phyloP scores from a whole-genome alignment of 2,888 invertebrate genomes.

The Tetranychus truncatus region DNA sequence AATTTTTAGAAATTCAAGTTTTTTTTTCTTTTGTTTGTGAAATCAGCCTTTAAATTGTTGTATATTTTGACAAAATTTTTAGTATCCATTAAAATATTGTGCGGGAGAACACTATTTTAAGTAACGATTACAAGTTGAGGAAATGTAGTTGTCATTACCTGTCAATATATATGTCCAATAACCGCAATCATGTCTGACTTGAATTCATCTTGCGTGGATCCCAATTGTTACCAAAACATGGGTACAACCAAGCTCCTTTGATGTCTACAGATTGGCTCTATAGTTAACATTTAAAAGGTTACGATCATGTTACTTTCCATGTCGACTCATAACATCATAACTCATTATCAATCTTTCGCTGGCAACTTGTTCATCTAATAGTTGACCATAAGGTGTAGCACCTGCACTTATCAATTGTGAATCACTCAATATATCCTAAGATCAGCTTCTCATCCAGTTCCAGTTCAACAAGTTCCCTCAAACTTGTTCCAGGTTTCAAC shows the following conservation, averaged over 20 bases:
- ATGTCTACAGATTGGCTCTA: constrained; percentile 85
- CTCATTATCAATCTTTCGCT: constrained; percentile 58
- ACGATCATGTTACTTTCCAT: constrained; percentile 46
- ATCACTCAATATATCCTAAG: constrained; percentile 48
- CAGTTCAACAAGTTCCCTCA: constrained; percentile 32
- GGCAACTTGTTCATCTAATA: constrained; percentile 50
- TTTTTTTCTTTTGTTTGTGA: no score
- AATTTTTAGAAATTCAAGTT: no score
- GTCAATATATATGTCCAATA: constrained; percentile 48
- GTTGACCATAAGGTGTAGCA: constrained; percentile 66
- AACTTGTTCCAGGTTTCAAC: no score
- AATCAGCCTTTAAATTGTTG: no score
- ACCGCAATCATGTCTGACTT: constrained; percentile 73
- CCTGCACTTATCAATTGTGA: background rate
- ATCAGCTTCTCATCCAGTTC: constrained; percentile 69
- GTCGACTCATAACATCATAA: constrained; percentile 36
- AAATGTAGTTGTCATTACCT: constrained; percentile 36
- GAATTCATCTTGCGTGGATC: constrained; percentile 69
- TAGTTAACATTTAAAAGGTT: constrained; percentile 81
- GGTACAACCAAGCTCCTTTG: constrained; percentile 59
- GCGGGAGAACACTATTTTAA: no score
- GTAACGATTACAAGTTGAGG: no score
- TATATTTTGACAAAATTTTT: no score
- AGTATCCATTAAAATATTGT: no score
- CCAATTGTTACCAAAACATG: constrained; percentile 85